Evolutionary conservation across 2,888 invertebrate genomes (phyloP).

Genomic region (Campopleginae sp.): DNA sequence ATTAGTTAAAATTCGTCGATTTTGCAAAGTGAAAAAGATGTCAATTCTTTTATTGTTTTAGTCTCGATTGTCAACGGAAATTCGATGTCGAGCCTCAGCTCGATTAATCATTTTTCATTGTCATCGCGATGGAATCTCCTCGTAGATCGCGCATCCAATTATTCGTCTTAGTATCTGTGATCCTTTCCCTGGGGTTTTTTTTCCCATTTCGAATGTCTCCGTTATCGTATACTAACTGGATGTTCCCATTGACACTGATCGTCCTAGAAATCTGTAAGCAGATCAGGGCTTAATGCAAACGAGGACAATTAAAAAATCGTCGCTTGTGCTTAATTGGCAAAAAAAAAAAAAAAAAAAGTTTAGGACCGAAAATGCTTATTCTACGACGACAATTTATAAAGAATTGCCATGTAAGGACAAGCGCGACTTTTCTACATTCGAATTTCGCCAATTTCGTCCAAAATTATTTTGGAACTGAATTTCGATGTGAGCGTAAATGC

Average conservation of each 20-base stretch:
- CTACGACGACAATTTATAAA: not conserved
- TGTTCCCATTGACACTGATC: conserved; percentile 53
- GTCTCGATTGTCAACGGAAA: not conserved
- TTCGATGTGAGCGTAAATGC: conserved; percentile 50
- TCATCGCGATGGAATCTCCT: conserved; percentile 23
- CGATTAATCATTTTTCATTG: not conserved
- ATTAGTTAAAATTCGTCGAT: not conserved
- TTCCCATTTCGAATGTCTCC: conserved; percentile 37
- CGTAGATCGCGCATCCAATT: conserved; percentile 47
- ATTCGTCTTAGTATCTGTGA: conserved; percentile 54
- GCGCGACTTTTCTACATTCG: not conserved
- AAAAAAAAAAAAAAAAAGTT: no score
- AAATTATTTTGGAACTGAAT: conserved; percentile 42
- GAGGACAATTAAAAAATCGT: not conserved
- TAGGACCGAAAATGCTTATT: not conserved
- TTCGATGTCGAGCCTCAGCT: not conserved
- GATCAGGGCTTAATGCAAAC: conserved; percentile 14
- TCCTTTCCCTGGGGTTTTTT: conserved; percentile 19
- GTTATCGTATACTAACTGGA: conserved; percentile 50
- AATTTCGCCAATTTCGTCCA: conserved; percentile 20
- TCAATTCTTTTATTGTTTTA: not conserved
- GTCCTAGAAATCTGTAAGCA: conserved; percentile 34
- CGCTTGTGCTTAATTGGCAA: conserved; percentile 5
- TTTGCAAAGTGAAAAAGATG: not conserved
- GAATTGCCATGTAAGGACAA: not conserved